Evolutionary conservation across 2,113 vertebrate genomes (phyloP), one percentile per base, ranked within the genome.

Genomic region (Eudorcas thomsonii): DNA sequence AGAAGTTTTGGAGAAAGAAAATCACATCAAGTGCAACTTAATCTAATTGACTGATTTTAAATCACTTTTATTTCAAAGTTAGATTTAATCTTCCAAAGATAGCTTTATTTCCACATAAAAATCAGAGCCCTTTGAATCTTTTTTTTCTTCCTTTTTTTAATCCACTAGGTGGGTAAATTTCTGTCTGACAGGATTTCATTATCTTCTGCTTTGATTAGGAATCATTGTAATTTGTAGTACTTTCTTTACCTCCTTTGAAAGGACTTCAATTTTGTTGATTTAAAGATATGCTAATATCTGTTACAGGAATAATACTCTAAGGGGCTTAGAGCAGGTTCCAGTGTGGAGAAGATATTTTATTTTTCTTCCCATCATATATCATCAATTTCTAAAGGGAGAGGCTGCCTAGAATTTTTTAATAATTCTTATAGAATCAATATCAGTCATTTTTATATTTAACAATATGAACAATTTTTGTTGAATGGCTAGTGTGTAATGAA

Each of bases 11-110:
- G 71, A 93, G 81, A 97, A 97, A 97, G 92, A 48, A 19, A 98
- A 93, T 97, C 96, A 52, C 2, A 36, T 91, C 82, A 86, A 98
- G 60, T 92, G 57, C 52, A 95, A 98, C 98, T 97, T 95, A 86
- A 83, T 57, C 26, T 98, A 97, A 98, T 95, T 94, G 92, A 54
- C 62, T 87, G 96, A 98, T 98, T 98, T 95, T 67, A 97, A 94
- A 92, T 96, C 28, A 88, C 45, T 94, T 93, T 94, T 85, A 94
- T 98, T 97, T 98, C 97, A 85, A 96, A 96, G 7, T 0, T 60
- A 96, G 30, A 74, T 71, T 17, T 84, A 57, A 23, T 93, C 90
- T 92, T 91, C 48, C 80, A 91, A 97, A n/a, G 57, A 81, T 6
- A 74, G 39, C 7, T 2, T 21, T 52, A 84, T 52, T 81, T 64